Percentiles rank a stretch among this genome's conserved stretches.
These are phyloP conservation scores for Momotus momota DNA, from an alignment of 2,797 vertebrate species.

Conservation along the genomic window DNA sequence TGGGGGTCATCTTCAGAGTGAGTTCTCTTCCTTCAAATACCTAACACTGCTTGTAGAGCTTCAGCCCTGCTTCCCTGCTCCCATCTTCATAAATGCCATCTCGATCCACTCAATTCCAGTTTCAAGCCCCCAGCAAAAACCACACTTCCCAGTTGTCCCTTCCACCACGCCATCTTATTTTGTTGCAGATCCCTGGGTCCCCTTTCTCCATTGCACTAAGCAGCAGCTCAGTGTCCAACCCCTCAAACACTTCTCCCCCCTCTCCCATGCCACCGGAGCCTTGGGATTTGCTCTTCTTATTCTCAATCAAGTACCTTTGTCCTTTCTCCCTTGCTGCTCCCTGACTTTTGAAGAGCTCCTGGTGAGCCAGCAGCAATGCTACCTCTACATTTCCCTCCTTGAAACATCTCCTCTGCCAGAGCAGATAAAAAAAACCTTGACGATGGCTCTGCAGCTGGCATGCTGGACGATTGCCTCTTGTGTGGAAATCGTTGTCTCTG, in stretches of 20 bases:
- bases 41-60: not conserved
- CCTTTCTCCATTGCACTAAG: not conserved
- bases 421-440: not conserved
- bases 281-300: not conserved
- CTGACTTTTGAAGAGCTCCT: not conserved
- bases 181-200: accelerated
- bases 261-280: not conserved
- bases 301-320: not conserved
- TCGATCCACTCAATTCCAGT: not conserved
- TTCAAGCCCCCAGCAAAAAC: not conserved
- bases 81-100: not conserved
- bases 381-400: not conserved
- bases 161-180: accelerated
- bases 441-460: not conserved
- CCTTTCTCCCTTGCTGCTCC: not conserved
- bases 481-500: not conserved
- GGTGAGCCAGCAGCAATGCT: accelerated
- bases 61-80: not conserved
- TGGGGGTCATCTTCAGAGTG: not conserved
- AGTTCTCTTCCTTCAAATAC: not conserved
- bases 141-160: not conserved
- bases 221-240: not conserved
- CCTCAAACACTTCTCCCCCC: not conserved
- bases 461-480: not conserved
- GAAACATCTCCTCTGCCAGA: not conserved